Percentiles rank a stretch among this genome's conserved stretches.
Conservation (phyloP, 2,888 invertebrate species). For the Diadromus collaris region DNA sequence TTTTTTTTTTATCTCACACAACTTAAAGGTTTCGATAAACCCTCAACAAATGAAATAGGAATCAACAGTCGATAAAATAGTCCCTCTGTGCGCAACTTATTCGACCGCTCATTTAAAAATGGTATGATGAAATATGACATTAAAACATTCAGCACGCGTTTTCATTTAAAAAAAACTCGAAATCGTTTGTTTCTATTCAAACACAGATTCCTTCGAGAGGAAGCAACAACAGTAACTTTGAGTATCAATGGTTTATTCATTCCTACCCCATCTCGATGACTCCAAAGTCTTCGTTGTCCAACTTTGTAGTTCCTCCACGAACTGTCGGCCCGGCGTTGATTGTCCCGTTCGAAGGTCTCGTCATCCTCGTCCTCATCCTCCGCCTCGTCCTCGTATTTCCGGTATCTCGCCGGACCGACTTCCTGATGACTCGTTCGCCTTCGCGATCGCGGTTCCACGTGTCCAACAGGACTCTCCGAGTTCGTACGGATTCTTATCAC, state of each 20-base stretch:
- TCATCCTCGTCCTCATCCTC: slow-evolving; percentile 64
- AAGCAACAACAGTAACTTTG: too few species aligned
- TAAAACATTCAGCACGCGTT: too few species aligned
- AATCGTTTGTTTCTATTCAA: too few species aligned
- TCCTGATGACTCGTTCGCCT: slow-evolving; percentile 65
- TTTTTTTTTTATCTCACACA: neutral
- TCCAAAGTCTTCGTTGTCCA: slow-evolving; percentile 69
- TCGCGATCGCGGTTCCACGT: slow-evolving; percentile 62
- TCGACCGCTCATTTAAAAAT: too few species aligned
- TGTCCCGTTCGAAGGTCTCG: slow-evolving; percentile 32
- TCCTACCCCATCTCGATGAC: slow-evolving; percentile 76
- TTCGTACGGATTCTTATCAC: slow-evolving; percentile 71
- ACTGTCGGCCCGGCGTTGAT: slow-evolving; percentile 49
- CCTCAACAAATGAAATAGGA: too few species aligned
- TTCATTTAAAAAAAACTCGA: too few species aligned
- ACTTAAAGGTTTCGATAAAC: neutral
- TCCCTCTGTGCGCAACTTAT: too few species aligned
- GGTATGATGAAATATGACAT: too few species aligned
- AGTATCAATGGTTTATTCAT: neutral
- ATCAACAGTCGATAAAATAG: too few species aligned
- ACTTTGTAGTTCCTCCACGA: slow-evolving; percentile 55
- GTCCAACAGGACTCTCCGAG: slow-evolving; percentile 61
- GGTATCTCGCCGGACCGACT: slow-evolving; percentile 57
- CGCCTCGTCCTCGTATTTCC: slow-evolving; percentile 66
- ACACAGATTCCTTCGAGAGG: too few species aligned